A percentile compares a stretch with the other conserved stretches of the same genome.
Conservation (phyloP, 2,888 invertebrate species). For the Cyaniris semiargus region DNA sequence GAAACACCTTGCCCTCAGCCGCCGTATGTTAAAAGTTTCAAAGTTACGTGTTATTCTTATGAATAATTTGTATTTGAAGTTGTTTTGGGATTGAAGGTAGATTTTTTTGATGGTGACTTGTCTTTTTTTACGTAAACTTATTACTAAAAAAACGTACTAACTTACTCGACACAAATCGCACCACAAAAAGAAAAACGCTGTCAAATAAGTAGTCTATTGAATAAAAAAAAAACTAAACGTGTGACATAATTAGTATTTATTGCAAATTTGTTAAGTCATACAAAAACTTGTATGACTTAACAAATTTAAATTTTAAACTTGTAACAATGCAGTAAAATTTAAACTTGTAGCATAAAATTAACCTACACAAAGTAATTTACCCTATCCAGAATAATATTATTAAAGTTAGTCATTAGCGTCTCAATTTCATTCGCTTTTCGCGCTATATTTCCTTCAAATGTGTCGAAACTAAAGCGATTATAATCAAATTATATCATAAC, state of each 20-base stretch:
- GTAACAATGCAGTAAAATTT: too few species aligned
- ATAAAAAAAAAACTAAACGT: too few species aligned
- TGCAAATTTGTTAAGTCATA: neutral
- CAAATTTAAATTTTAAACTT: too few species aligned
- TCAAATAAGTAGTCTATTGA: too few species aligned
- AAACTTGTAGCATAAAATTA: too few species aligned
- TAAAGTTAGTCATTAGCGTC: neutral
- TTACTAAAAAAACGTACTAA: too few species aligned
- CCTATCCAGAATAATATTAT: neutral
- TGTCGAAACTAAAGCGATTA: slow-evolving; percentile 53
- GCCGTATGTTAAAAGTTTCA: slow-evolving; percentile 36
- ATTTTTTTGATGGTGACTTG: neutral
- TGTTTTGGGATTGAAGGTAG: neutral
- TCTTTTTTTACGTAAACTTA: too few species aligned
- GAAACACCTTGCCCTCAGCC: slow-evolving; percentile 51
- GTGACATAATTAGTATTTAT: too few species aligned
- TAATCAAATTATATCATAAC: slow-evolving; percentile 59
- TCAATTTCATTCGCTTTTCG: neutral
- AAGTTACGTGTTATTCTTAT: slow-evolving; percentile 17
- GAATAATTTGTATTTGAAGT: neutral
- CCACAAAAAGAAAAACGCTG: neutral
- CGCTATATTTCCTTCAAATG: slow-evolving; percentile 32
- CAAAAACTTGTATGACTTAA: too few species aligned
- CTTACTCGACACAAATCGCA: neutral
- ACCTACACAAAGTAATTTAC: neutral